A percentile compares a stretch with the other conserved stretches of the same genome.
Conservation (phyloP, 2,797 vertebrate genomes). For the Synaphobranchus kaupii region DNA sequence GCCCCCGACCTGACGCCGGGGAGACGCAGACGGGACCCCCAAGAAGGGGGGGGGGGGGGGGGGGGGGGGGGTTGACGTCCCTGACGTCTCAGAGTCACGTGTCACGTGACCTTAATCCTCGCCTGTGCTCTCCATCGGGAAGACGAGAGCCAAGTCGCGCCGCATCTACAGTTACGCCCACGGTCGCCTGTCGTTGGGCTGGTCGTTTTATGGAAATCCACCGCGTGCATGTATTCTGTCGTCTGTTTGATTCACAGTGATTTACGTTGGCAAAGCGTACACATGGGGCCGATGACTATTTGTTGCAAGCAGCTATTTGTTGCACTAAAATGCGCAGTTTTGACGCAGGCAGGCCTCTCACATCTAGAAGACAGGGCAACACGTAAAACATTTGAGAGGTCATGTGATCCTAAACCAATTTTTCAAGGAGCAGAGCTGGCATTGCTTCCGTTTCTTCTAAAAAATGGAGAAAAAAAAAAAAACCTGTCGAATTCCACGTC, state of each 20-base stretch:
- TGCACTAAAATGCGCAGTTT: neutral
- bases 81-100: no score
- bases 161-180: slow-evolving; percentile 21
- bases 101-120: slow-evolving; percentile 1
- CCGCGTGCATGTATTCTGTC: neutral
- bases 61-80: neutral
- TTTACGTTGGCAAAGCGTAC: neutral
- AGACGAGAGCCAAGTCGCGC: slow-evolving; percentile 11
- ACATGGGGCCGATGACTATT: neutral
- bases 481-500: neutral
- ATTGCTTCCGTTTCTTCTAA: neutral
- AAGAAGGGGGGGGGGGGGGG: neutral
- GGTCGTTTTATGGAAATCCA: neutral
- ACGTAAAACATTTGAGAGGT: neutral
- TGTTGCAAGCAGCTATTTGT: neutral
- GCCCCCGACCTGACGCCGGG: neutral
- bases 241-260: neutral
- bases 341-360: neutral
- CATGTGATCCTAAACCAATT: neutral
- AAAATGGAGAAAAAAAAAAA: neutral
- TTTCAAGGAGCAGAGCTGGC: neutral
- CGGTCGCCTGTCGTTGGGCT: neutral
- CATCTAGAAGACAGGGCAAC: neutral
- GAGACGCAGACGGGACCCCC: neutral
- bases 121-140: slow-evolving; percentile 29